Conservation (phyloP, 2,888 invertebrate species). For the Drosophila meridionalis region DNA sequence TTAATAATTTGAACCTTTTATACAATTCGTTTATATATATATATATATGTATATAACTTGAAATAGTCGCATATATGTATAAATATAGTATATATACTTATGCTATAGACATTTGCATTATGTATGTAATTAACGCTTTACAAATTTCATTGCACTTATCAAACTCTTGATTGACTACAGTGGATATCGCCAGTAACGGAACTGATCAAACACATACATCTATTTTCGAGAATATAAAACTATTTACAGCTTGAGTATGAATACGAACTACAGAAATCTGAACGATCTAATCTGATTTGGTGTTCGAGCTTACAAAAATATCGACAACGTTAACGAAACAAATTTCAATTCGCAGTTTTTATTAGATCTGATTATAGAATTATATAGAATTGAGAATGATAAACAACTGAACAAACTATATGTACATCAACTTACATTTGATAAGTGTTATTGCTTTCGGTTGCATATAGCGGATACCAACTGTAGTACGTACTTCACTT, state of each 20-base stretch:
- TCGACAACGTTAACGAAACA: neutral
- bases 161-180: conserved; percentile 47
- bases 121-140: conserved; percentile 59
- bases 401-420: conserved; percentile 3
- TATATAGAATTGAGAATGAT: too few species aligned
- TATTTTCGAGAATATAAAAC: conserved; percentile 5
- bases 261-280: neutral
- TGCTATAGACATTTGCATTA: conserved; percentile 28
- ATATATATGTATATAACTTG: conserved; percentile 30
- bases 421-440: conserved; percentile 9
- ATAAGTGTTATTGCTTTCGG: conserved; percentile 44
- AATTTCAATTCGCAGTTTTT: neutral
- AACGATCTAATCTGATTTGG: neutral
- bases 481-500: conserved; percentile 53
- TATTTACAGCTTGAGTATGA: conserved; percentile 24
- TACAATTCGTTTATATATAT: conserved; percentile 35
- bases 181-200: conserved; percentile 44
- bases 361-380: neutral
- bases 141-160: conserved; percentile 36
- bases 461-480: conserved; percentile 42
- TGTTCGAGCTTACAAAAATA: conserved; percentile 16
- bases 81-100: conserved; percentile 23
- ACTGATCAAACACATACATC: conserved; percentile 17
- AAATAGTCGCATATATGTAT: conserved; percentile 41
- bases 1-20: conserved; percentile 43